These are phyloP conservation scores for Trichoplusia ni DNA, from an alignment of 1,140 invertebrate genomes.

Conservation along the genomic window DNA sequence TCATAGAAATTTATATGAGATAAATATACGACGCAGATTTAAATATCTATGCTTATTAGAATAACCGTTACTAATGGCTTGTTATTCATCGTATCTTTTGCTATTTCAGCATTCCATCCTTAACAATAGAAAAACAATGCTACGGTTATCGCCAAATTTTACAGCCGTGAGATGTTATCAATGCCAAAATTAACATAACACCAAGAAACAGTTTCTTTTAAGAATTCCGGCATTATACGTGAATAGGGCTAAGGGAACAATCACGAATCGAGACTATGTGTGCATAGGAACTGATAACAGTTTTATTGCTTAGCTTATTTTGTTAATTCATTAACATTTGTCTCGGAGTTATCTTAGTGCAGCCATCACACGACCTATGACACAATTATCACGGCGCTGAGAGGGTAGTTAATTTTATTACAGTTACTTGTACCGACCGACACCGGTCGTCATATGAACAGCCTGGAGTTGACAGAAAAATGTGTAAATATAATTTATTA, in stretches of 20 bases:
- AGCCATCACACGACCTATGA: conserved; percentile 1
- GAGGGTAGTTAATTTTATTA: conserved; percentile 37
- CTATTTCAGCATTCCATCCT: not conserved
- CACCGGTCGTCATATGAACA: not conserved
- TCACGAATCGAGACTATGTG: not conserved
- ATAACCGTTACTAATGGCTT: too few species aligned
- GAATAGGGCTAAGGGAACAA: not conserved
- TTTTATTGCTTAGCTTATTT: not conserved
- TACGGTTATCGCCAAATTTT: not conserved
- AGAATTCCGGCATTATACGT: not conserved
- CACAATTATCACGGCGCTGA: not conserved
- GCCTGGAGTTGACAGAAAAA: conserved; percentile 5
- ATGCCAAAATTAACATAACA: not conserved
- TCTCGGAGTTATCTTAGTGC: conserved; percentile 5
- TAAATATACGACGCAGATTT: too few species aligned
- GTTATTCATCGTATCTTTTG: not conserved
- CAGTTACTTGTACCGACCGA: not conserved
- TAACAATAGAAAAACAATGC: not conserved
- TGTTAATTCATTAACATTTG: not conserved
- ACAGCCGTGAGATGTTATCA: not conserved
- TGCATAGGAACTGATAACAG: not conserved
- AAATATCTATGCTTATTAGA: too few species aligned
- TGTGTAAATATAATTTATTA: conserved; percentile 12
- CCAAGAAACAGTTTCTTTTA: not conserved
- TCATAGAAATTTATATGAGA: too few species aligned